Evolutionary conservation across 2,797 vertebrate species (phyloP), one percentile per base, ranked within the genome.

Genomic region (Rhabdomys pumilio): DNA sequence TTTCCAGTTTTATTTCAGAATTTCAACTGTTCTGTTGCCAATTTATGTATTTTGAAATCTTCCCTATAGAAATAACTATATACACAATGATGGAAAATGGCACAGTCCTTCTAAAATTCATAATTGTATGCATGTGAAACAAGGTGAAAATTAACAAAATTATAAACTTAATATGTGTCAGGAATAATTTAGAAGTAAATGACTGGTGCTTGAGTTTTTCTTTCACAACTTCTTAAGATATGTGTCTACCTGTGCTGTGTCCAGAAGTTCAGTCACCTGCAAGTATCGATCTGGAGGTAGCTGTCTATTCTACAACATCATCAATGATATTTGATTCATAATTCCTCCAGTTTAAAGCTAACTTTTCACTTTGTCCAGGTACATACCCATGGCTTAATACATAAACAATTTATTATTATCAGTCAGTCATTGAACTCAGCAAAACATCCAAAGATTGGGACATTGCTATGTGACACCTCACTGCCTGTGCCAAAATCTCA

Each of bases 1-100:
- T 77, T 81, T 90, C 29, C 11, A 55, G 14, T 75, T 90, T 91
- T 87, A 53, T 76, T 65, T 55, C 4, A n/a, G 31, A 95, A 95
- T 57, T 82, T 95, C 29, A 94, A n/a, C 24, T 80, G 14, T 34
- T 80, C 4, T 41, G 47, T 59, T 1, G 4, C 24, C 55, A 91
- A 81, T 75, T 63, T 93, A 47, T 57, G 4, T 11, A 88, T 14
- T 83, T 80, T 67, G 17, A 82, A 91, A 85, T 65, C 38, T 38
- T 77, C 53, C 2, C 24, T 93, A 38, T 14, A 90, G 50, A 87
- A 41, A 31, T 2, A 67, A 53, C 31, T 50, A 22, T n/a, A 34
- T 67, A 67, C 17, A 24, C 17, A 15, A 7, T n/a, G 29, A 84
- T 84, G 29, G 17, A 69, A 84, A 84, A 65, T 47, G 24, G 29